phyloP scores from a whole-genome alignment of 1,140 invertebrate genomes.

The Babylonia areolata region DNA sequence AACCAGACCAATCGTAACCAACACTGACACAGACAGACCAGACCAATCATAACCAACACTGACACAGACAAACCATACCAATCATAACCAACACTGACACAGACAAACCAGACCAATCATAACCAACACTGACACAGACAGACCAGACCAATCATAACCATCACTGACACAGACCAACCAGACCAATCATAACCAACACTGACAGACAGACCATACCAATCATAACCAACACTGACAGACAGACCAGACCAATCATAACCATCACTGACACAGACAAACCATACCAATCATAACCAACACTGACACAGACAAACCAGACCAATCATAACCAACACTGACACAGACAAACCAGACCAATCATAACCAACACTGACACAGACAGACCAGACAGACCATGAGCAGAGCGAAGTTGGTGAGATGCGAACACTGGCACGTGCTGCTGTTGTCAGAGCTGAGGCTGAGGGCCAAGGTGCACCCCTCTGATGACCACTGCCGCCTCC shows the following conservation, averaged over 20 bases:
- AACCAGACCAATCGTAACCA: too few species aligned
- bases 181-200: too few species aligned
- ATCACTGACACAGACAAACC: not conserved
- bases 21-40: not conserved
- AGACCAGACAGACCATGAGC: conserved; percentile 48
- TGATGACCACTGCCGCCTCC: conserved; percentile 43
- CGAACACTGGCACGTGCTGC: conserved; percentile 53
- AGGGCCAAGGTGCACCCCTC: conserved; percentile 44
- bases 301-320: not conserved
- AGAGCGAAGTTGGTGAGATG: conserved; percentile 66
- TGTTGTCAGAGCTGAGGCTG: conserved; percentile 9
- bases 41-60: too few species aligned
- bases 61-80: too few species aligned
- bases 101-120: too few species aligned
- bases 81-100: too few species aligned
- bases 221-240: too few species aligned
- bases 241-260: too few species aligned
- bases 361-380: not conserved
- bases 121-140: too few species aligned
- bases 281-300: not conserved
- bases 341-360: not conserved
- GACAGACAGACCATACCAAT: too few species aligned
- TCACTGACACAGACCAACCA: too few species aligned
- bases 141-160: too few species aligned
- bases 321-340: not conserved